phyloP scores from a whole-genome alignment of 1,140 invertebrate species.

The Ruditapes philippinarum region DNA sequence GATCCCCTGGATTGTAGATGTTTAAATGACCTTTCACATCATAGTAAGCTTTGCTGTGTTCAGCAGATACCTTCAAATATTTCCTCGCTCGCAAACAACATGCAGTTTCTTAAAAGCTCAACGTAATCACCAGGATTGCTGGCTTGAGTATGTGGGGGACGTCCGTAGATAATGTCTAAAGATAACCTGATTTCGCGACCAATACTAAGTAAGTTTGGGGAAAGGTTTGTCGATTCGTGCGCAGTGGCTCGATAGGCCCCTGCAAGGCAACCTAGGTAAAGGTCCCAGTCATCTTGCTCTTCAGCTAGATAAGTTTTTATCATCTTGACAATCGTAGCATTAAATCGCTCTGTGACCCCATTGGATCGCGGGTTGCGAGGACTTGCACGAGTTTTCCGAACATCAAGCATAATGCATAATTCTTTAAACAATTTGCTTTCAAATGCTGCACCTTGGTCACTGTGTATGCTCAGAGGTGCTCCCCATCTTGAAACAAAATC shows the following conservation, averaged over 20 bases:
- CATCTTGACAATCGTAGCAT: not conserved
- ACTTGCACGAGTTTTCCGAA: not conserved
- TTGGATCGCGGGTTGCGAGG: not conserved
- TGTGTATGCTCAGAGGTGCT: too few species aligned
- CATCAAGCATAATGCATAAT: not conserved
- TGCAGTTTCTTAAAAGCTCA: not conserved
- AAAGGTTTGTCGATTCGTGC: slow-evolving; percentile 44
- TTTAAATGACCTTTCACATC: not conserved
- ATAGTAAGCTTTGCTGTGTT: not conserved
- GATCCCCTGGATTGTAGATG: not conserved
- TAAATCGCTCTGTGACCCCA: not conserved
- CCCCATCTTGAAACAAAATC: too few species aligned
- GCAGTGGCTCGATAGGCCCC: slow-evolving; percentile 65
- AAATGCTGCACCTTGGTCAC: too few species aligned
- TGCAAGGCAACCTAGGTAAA: slow-evolving; percentile 21
- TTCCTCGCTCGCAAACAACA: not conserved
- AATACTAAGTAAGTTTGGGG: slow-evolving; percentile 61
- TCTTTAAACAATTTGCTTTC: not conserved
- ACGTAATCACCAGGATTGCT: not conserved
- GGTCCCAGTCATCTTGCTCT: slow-evolving; percentile 59
- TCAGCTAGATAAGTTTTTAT: not conserved
- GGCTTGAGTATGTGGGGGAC: too few species aligned
- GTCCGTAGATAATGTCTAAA: slow-evolving; percentile 43
- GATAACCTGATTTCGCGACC: slow-evolving; percentile 55
- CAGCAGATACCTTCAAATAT: not conserved